These are phyloP conservation scores for Cerastis leucographa DNA, from an alignment of 2,888 invertebrate genomes.

Conservation along the genomic window DNA sequence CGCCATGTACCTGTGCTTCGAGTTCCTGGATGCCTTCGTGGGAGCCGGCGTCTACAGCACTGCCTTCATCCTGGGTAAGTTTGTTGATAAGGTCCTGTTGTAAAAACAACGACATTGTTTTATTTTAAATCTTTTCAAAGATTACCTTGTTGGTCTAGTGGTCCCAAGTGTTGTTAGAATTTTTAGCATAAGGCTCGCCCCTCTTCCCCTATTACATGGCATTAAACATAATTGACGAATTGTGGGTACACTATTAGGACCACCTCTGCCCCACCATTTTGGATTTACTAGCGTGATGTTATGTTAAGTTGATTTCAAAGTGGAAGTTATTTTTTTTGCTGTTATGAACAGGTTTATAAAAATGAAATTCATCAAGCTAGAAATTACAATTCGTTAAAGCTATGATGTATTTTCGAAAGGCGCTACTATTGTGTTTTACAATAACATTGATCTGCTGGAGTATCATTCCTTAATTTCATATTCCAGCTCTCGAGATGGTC, in stretches of 20 bases:
- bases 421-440: background rate
- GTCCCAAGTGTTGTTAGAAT: background rate
- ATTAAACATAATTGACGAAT: background rate
- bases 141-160: background rate
- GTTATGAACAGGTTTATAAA: background rate
- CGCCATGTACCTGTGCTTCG: slow-evolving; percentile 78
- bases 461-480: background rate
- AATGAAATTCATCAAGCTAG: background rate
- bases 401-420: background rate
- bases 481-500: slow-evolving; percentile 92
- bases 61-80: slow-evolving; percentile 87
- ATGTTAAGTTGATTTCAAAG: background rate
- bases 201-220: background rate
- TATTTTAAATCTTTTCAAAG: background rate
- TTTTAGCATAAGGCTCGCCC: background rate
- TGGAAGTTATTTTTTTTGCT: background rate
- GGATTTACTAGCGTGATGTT: background rate
- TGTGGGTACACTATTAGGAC: background rate
- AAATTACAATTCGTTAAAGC: background rate
- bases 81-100: background rate
- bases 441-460: background rate
- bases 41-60: slow-evolving; percentile 85
- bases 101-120: background rate
- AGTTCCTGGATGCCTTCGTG: slow-evolving; percentile 82
- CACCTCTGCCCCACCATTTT: background rate